A percentile compares a stretch with the other conserved stretches of the same genome.
phyloP scores from a whole-genome alignment of 2,888 invertebrate genomes.

The Sympetrum striolatum region DNA sequence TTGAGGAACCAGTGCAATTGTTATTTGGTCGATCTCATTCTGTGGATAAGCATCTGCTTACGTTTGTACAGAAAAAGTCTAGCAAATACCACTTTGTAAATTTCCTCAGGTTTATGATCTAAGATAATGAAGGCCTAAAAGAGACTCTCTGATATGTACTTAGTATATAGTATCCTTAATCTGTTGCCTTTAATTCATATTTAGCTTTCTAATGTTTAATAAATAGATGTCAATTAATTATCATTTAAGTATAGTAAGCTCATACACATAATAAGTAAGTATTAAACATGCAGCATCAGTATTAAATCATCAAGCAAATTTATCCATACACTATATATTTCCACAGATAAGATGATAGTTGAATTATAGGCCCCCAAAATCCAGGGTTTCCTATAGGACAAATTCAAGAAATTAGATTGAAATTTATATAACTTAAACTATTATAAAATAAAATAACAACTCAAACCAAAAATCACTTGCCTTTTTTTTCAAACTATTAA shows the following conservation, averaged over 20 bases:
- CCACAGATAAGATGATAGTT: too few species aligned
- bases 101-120: neutral
- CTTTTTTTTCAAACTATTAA: too few species aligned
- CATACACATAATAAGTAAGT: too few species aligned
- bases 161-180: neutral
- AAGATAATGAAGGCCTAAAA: neutral
- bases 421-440: too few species aligned
- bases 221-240: neutral
- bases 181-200: neutral
- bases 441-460: too few species aligned
- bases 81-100: neutral
- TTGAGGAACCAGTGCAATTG: neutral
- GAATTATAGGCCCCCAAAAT: too few species aligned
- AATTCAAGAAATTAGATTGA: too few species aligned
- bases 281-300: too few species aligned
- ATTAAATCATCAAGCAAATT: too few species aligned
- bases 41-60: neutral
- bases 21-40: neutral
- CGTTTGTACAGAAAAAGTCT: neutral
- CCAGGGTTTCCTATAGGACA: too few species aligned
- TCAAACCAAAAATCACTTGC: too few species aligned
- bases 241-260: neutral
- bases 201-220: neutral
- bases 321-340: too few species aligned
- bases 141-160: neutral